A percentile compares a stretch with the other conserved stretches of the same genome.
Conservation (phyloP, 2,797 vertebrate genomes). For the Sebastes aleutianus region DNA sequence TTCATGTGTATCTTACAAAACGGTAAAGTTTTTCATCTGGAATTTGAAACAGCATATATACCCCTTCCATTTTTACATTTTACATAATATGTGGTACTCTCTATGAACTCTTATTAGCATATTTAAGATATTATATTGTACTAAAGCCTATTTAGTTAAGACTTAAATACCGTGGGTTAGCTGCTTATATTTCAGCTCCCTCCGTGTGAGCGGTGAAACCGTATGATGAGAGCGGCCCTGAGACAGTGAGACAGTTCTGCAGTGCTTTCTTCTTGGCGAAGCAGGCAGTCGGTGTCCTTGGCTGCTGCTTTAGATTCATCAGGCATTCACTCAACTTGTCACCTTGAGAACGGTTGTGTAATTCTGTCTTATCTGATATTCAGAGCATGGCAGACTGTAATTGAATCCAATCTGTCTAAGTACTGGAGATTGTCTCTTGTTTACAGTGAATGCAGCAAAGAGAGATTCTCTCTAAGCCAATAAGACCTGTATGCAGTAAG, state of each 20-base stretch:
- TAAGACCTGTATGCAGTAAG: slow-evolving; percentile 25
- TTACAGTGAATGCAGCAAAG: slow-evolving; percentile 56
- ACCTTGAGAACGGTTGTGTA: slow-evolving; percentile 72
- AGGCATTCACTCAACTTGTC: slow-evolving; percentile 70
- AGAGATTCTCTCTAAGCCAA: slow-evolving; percentile 41
- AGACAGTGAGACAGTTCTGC: slow-evolving; percentile 41
- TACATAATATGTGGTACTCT: background rate
- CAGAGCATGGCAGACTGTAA: slow-evolving; percentile 64
- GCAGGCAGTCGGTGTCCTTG: slow-evolving; percentile 61
- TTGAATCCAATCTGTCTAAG: slow-evolving; percentile 72
- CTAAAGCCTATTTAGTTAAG: slow-evolving; percentile 9
- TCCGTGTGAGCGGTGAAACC: slow-evolving; percentile 27
- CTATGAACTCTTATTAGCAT: background rate
- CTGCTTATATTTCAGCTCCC: background rate
- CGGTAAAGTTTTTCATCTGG: background rate
- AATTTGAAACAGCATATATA: background rate
- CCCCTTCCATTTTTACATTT: background rate
- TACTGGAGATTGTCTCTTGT: slow-evolving; percentile 58
- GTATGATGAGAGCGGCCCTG: slow-evolving; percentile 23
- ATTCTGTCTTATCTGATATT: slow-evolving; percentile 74
- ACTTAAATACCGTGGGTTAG: background rate
- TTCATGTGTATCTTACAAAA: background rate
- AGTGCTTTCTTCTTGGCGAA: slow-evolving; percentile 39
- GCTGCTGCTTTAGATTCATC: slow-evolving; percentile 68
- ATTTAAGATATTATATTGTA: background rate